phyloP scores from a whole-genome alignment of 2,888 invertebrate genomes.

The Mimas tiliae region DNA sequence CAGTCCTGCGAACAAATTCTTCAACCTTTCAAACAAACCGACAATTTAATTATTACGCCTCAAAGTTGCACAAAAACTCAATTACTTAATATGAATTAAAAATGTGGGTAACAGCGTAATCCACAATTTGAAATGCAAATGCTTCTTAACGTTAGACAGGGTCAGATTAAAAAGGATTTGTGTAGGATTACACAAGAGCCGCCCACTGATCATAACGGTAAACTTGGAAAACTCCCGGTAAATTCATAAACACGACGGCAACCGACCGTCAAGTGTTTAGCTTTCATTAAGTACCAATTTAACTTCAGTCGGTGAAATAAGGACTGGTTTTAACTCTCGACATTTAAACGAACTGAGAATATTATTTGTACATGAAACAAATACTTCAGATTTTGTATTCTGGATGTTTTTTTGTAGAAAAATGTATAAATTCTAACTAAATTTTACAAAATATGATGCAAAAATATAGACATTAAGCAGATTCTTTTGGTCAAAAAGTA shows the following conservation, averaged over 20 bases:
- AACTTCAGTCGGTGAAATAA: conserved; percentile 25
- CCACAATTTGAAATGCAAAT: conserved; percentile 51
- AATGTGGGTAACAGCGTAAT: conserved; percentile 42
- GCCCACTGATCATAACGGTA: conserved; percentile 48
- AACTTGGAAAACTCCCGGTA: conserved; percentile 45
- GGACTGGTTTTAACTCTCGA: neutral
- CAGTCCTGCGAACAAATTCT: conserved; percentile 78
- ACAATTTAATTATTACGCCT: conserved; percentile 18
- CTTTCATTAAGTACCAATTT: conserved; percentile 28
- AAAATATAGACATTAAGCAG: no score
- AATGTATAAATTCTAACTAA: no score
- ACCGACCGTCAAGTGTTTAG: conserved; percentile 18
- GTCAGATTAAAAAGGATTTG: conserved; percentile 56
- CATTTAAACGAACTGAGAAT: conserved; percentile 1
- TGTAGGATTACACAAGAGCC: conserved; percentile 45
- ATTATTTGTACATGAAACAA: neutral
- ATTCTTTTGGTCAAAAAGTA: no score
- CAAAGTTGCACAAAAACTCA: conserved; percentile 10
- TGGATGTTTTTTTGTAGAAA: neutral
- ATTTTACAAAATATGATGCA: no score
- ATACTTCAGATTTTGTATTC: neutral
- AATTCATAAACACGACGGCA: conserved; percentile 28
- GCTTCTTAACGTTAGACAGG: conserved; percentile 39
- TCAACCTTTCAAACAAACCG: neutral
- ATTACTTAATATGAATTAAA: conserved; percentile 35